phyloP scores from a whole-genome alignment of 2,888 invertebrate genomes.

The Agrotis puta region DNA sequence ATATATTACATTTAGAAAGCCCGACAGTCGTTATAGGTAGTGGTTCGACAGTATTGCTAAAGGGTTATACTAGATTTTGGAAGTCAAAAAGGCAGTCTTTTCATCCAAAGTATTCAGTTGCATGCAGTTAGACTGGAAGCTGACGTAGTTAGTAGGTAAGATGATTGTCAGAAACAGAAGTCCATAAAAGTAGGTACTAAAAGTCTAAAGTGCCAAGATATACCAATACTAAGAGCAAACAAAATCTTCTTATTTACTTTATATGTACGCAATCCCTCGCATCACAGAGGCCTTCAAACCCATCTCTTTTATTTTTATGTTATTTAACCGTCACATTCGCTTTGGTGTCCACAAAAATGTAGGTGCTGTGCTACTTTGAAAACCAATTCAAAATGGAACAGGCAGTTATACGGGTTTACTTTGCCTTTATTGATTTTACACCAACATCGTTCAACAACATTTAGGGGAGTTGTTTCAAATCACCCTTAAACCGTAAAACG shows the following conservation, averaged over 20 bases:
- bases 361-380: slow-evolving; percentile 48
- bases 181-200: neutral
- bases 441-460: slow-evolving; percentile 34
- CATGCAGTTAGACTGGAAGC: no score
- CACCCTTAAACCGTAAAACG: slow-evolving; percentile 10
- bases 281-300: slow-evolving; percentile 26
- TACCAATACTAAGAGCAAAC: neutral
- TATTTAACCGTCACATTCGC: slow-evolving; percentile 33
- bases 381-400: slow-evolving; percentile 49
- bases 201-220: neutral
- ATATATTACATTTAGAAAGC: no score
- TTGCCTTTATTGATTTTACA: slow-evolving; percentile 56
- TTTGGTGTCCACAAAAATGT: slow-evolving; percentile 52
- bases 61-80: no score
- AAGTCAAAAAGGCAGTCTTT: no score
- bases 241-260: neutral
- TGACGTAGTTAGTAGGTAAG: no score
- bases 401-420: slow-evolving; percentile 60
- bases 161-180: neutral
- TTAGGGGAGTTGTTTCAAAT: slow-evolving; percentile 31
- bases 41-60: no score
- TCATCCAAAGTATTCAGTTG: no score
- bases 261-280: slow-evolving; percentile 16
- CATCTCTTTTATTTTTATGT: slow-evolving; percentile 45
- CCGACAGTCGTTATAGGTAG: no score